Evolutionary conservation across 2,888 invertebrate species (phyloP), one percentile per base, ranked within the genome.

Genomic region (Acholoe squamosa): DNA sequence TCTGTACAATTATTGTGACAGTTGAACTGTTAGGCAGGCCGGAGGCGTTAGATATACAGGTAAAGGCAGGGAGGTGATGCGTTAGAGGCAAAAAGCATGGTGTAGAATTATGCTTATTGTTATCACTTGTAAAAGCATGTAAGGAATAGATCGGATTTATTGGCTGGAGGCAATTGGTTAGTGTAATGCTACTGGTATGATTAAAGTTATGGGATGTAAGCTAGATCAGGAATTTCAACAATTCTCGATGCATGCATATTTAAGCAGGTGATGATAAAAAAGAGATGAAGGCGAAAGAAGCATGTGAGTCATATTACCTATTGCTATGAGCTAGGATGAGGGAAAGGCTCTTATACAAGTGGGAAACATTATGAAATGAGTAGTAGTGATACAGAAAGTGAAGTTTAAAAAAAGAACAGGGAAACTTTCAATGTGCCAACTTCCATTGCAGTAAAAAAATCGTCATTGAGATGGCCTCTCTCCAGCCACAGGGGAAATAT

Each of bases 11-110:
- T 86, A 86, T 54, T 86, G 86, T 86, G 56, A 86, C 14, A 1
- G 86, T 56, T n/a, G 86, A 54, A 54, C 86, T 86, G 80, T 80
- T 80, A 80, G 80, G 80, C 43, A 14, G 80, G 43, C 80, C 80
- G 34, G 43, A 80, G 80, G 80, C 80, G 19, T 80, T 80, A 80
- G 80, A 7, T 80, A 43, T 43, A 43, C 43, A 43, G 43, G 43
- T 10, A 43, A 80, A 34, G 33, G 80, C 34, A 43, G 43, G 80
- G 80, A n/a, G 76, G 31, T 28, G 25, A 31, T 10, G 76, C 0
- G 0, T 61, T 7, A 61, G 16, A 61, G 61, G 5, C 1, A 25
- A 22, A 61, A n/a, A 61, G 61, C 25, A 22, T 61, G 61, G 61
- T 25, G 61, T 61, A 5, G 43, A 43, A 43, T 61, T 61, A 19